These are phyloP conservation scores for Tineola bisselliella DNA, from an alignment of 2,888 invertebrate genomes.

Conservation along the genomic window DNA sequence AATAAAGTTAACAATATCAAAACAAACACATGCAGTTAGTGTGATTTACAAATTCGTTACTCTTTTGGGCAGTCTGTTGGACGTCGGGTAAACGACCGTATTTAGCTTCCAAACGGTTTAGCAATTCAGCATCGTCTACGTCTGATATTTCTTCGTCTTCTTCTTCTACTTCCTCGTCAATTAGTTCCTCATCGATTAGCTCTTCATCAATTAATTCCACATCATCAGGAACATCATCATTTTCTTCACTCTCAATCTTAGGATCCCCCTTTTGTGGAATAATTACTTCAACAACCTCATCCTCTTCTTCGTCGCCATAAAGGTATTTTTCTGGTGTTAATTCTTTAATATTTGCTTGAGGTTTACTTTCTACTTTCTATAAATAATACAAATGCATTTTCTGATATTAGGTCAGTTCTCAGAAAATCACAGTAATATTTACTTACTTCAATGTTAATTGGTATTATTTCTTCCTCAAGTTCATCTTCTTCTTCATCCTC, in stretches of 20 bases:
- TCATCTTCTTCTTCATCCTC: slow-evolving; percentile 34
- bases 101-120: slow-evolving; percentile 76
- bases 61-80: slow-evolving; percentile 54
- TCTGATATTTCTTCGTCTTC: slow-evolving; percentile 68
- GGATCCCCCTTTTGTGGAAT: not conserved
- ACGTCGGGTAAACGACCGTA: slow-evolving; percentile 74
- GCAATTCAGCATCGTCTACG: slow-evolving; percentile 75
- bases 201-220: slow-evolving; percentile 59
- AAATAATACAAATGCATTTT: slow-evolving; percentile 16
- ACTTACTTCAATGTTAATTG: slow-evolving; percentile 6
- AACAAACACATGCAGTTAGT: slow-evolving; percentile 16
- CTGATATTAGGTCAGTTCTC: not conserved
- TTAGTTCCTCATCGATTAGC: slow-evolving; percentile 50
- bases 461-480: slow-evolving; percentile 15
- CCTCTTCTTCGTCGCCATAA: slow-evolving; percentile 47
- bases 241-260: slow-evolving; percentile 29
- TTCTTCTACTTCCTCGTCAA: slow-evolving; percentile 56
- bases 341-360: not conserved
- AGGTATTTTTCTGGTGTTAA: slow-evolving; percentile 35
- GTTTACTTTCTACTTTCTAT: slow-evolving; percentile 24
- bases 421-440: too few species aligned
- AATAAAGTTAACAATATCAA: slow-evolving; percentile 27
- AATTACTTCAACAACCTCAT: slow-evolving; percentile 21
- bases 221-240: slow-evolving; percentile 46
- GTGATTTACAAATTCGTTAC: slow-evolving; percentile 37